Evolutionary conservation across 2,888 invertebrate genomes (phyloP), one percentile per base, ranked within the genome.

Genomic region (Phyllotreta striolata): DNA sequence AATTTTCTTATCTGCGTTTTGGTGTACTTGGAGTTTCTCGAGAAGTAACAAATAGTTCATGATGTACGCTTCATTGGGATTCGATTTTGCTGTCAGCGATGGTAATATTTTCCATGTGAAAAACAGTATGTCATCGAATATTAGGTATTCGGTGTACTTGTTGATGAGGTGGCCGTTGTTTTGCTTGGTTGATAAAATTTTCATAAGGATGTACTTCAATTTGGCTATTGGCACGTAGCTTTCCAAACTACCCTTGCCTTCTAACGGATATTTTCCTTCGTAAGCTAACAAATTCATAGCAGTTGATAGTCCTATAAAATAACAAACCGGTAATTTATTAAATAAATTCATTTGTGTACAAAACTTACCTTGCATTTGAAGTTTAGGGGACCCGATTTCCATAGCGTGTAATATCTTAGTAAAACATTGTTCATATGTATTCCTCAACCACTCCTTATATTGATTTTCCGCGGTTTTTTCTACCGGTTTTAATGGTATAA

Each of bases 111-210:
- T 86, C 83, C 93, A 89, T 0, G 89, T 87, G 76, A 88, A 86
- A 76, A 88, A 91, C 66, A 93, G 83, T 12, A 93, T 86, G 78
- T 95, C 95, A 69, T 89, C 86, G 77, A 89, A 91, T 62, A 87
- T 84, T 0, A 90, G 83, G 77, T 89, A 91, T 79, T 92, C 91
- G 75, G 91, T 89, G 76, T 92, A 92, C 71, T 89, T 86, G 8
- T 84, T 81, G 66, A 93, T 86, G 0, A 89, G 82, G 37, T 84
- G 81, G 0, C 83, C 78, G 79, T 88, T 90, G 34, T 88, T 85
- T 52, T 84, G 81, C 49, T 88, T 87, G 0, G 85, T 82, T 38
- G 88, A 88, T 44, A 93, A 78, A 9, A 93, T 77, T 47, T 86
- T 85, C 73, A 84, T 83, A 59, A 93, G 83, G 67, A 93, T 84